Base-by-base conservation (phyloP, 2,888 invertebrate genomes). In the Stomorhina lunata region DNA sequence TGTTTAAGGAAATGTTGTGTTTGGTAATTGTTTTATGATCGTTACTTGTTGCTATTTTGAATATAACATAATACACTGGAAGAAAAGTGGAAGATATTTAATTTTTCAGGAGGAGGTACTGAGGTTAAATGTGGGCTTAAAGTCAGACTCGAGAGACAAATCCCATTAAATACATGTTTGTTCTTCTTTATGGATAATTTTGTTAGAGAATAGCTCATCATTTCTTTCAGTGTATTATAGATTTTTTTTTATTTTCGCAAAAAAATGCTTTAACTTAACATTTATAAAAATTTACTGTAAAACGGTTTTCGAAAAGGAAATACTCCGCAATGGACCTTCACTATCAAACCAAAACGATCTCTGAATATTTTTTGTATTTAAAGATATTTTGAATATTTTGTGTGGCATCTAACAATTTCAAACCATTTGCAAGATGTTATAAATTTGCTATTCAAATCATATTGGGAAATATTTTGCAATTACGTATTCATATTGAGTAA, bases 1-100 rank as follows among this genome's bases (percentile, higher is more conserved):
- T 89, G 89, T 89, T 89, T 86, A 86, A 89, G 89, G 89, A 89
- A 89, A 89, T 88, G 88, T 86, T 75, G 78, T 86, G 87, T 87
- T 89, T 88, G 87, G 89, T 88, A 88, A 88, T 88, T 88, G 89
- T 88, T 88, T 86, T 88, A 84, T 87, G 87, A 72, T 82, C 83
- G 81, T 78, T 80, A 61, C 71, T 68, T 75, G 77, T 68, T 73
- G 80, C 57, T 75, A 29, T 61, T 50, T 71, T 59, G 53, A 69
- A 78, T n/a, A n/a, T 45, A 80, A 63, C 10, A 50, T 29, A 25
- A n/a, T 48, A 71, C 80, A 80, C 80, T 59, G n/a, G 5, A 22
- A 75, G 63, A 75, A 80, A 83, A 81, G 84, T 81, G n/a, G n/a
- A n/a, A n/a, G n/a, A n/a, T n/a, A n/a, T n/a, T n/a, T n/a, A n/a